Conservation (phyloP, 2,888 invertebrate species). For the Ashinkailepas kermadecensis region DNA sequence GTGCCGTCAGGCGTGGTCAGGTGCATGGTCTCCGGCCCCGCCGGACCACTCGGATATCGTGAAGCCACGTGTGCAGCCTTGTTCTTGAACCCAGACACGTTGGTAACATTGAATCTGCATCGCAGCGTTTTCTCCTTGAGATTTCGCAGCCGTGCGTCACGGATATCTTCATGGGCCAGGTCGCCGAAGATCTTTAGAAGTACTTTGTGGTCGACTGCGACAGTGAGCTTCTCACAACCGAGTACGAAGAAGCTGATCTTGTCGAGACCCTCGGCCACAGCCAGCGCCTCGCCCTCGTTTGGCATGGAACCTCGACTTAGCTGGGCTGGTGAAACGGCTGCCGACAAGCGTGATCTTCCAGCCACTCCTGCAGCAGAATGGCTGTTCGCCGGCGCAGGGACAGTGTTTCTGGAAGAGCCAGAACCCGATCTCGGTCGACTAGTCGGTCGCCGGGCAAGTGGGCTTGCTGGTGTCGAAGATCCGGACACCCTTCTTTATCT, state of each 20-base stretch:
- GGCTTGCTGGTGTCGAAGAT: too few relatives aligned
- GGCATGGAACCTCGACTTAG: constrained; percentile 11
- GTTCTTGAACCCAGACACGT: constrained; percentile 8
- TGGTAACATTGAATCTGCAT: constrained; percentile 23
- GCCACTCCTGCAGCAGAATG: constrained; percentile 26
- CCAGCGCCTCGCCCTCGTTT: constrained; percentile 26
- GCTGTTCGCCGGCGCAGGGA: background rate
- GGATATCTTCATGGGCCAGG: constrained; percentile 15
- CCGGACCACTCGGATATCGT: background rate
- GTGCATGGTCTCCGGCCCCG: background rate
- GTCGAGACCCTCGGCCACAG: constrained; percentile 25
- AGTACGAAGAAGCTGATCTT: constrained; percentile 22
- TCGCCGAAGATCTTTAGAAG: constrained; percentile 25
- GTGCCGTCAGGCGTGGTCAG: too few relatives aligned
- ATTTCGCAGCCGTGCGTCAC: constrained; percentile 21
- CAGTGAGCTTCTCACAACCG: constrained; percentile 6
- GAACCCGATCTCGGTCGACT: background rate
- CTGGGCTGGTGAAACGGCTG: constrained; percentile 11
- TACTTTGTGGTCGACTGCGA: constrained; percentile 26
- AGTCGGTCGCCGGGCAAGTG: background rate
- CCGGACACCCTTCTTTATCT: too few relatives aligned
- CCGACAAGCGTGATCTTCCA: constrained; percentile 23
- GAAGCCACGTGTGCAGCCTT: constrained; percentile 22
- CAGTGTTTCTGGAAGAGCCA: constrained; percentile 24
- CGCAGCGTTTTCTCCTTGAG: constrained; percentile 21